Evolutionary conservation across 2,888 invertebrate genomes (phyloP).

Genomic region (Tromatobia lineatoria): DNA sequence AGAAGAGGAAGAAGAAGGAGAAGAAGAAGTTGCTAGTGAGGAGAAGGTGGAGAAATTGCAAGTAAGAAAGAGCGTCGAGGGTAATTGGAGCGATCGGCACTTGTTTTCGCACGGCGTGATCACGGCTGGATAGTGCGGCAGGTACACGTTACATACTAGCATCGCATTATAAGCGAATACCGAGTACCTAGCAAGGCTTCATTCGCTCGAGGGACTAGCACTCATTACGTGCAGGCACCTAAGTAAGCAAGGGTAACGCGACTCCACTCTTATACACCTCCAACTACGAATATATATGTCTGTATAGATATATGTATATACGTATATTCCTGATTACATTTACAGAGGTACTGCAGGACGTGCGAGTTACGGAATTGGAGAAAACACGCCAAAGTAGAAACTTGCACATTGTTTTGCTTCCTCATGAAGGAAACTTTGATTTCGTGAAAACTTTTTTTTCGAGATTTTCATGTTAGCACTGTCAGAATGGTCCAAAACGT

Average conservation of each 20-base stretch:
- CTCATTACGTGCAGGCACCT: conserved; percentile 71
- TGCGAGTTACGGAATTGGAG: too few species aligned
- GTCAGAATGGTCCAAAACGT: too few species aligned
- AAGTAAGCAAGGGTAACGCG: conserved; percentile 61
- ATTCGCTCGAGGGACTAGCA: conserved; percentile 66
- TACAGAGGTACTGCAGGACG: too few species aligned
- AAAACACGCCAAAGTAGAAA: too few species aligned
- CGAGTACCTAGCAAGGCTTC: conserved; percentile 26
- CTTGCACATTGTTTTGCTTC: too few species aligned
- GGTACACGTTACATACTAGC: conserved; percentile 38
- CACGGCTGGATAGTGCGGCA: conserved; percentile 69
- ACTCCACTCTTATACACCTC: conserved; percentile 51
- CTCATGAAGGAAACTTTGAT: too few species aligned
- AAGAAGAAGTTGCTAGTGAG: conserved; percentile 7
- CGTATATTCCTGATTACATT: background rate
- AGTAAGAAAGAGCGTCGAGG: conserved; percentile 51
- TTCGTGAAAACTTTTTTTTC: too few species aligned
- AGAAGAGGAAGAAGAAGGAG: conserved; percentile 5
- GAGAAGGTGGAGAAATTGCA: conserved; percentile 2
- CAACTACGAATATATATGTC: background rate
- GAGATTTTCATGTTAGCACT: too few species aligned
- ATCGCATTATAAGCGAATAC: conserved; percentile 40
- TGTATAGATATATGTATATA: conserved; percentile 27
- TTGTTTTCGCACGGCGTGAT: conserved; percentile 82
- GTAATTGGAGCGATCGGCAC: conserved; percentile 84